These are phyloP conservation scores for Cheilosia impressa DNA, from an alignment of 2,888 invertebrate species.

Conservation along the genomic window DNA sequence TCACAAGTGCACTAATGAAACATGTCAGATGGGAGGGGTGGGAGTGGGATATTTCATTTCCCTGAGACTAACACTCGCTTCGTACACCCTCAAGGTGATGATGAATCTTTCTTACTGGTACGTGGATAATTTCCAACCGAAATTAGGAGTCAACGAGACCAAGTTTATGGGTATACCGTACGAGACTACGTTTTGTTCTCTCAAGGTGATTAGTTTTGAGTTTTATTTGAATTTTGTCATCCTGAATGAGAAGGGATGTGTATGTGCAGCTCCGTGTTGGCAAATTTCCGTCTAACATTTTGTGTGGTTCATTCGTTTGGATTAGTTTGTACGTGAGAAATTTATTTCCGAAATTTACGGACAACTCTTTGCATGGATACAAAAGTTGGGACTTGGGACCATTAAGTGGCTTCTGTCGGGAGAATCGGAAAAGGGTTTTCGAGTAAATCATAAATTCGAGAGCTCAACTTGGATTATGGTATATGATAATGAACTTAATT, in stretches of 20 bases:
- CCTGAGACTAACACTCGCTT: not conserved
- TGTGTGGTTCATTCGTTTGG: conserved; percentile 21
- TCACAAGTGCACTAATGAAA: conserved; percentile 59
- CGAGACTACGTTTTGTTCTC: not conserved
- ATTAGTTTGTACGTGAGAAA: conserved; percentile 29
- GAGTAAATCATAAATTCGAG: not conserved
- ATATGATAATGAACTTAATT: not conserved
- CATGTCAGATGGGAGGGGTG: conserved; percentile 35
- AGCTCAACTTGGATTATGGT: not conserved
- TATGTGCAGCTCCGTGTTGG: not conserved
- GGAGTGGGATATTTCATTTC: not conserved
- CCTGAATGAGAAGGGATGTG: not conserved
- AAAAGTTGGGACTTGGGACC: not conserved
- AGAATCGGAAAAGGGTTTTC: not conserved
- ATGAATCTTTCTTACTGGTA: not conserved
- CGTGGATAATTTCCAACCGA: conserved; percentile 24
- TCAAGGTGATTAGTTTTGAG: conserved; percentile 37
- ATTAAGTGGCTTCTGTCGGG: not conserved
- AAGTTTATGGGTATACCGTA: not conserved
- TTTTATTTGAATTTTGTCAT: conserved; percentile 35
- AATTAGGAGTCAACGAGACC: not conserved
- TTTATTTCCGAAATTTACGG: conserved; percentile 9
- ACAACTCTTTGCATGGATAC: not conserved
- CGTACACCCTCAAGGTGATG: not conserved
- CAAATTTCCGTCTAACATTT: conserved; percentile 16